Percentiles rank a stretch among this genome's conserved stretches.
Evolutionary conservation across 2,797 vertebrate species (phyloP).

Genomic region (Fundulus diaphanus): DNA sequence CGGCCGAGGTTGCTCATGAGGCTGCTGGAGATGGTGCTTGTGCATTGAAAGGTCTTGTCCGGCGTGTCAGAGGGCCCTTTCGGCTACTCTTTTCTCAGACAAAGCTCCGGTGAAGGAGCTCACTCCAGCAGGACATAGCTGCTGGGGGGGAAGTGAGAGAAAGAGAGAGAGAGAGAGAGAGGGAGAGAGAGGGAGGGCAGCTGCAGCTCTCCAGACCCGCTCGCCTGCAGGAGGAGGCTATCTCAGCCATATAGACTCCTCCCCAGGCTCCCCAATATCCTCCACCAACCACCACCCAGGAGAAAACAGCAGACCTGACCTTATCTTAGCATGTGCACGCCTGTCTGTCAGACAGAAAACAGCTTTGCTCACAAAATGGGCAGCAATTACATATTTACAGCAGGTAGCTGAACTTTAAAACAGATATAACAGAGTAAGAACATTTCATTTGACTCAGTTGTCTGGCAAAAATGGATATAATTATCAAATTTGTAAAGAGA

Average conservation of each 20-base stretch:
- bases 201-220: conserved; percentile 72
- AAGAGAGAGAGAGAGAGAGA: not conserved
- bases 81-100: conserved; percentile 81
- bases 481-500: conserved; percentile 18
- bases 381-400: conserved; percentile 40
- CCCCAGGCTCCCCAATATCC: conserved; percentile 71
- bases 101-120: conserved; percentile 81
- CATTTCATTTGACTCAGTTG: conserved; percentile 14
- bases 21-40: conserved; percentile 69
- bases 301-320: conserved; percentile 73
- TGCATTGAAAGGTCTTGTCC: conserved; percentile 81
- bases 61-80: conserved; percentile 82
- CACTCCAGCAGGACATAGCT: conserved; percentile 81
- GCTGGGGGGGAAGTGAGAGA: conserved; percentile 54
- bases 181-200: conserved; percentile 42
- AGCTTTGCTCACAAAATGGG: conserved; percentile 51
- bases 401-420: conserved; percentile 25
- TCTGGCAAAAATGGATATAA: conserved; percentile 28
- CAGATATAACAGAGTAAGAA: conserved; percentile 31
- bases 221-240: conserved; percentile 77
- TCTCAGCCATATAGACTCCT: conserved; percentile 74
- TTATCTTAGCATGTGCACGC: conserved; percentile 65
- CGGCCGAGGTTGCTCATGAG: conserved; percentile 49
- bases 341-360: conserved; percentile 61
- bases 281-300: conserved; percentile 54